Evolutionary conservation across 2,797 vertebrate species (phyloP).

Genomic region (Cryptoprocta ferox): DNA sequence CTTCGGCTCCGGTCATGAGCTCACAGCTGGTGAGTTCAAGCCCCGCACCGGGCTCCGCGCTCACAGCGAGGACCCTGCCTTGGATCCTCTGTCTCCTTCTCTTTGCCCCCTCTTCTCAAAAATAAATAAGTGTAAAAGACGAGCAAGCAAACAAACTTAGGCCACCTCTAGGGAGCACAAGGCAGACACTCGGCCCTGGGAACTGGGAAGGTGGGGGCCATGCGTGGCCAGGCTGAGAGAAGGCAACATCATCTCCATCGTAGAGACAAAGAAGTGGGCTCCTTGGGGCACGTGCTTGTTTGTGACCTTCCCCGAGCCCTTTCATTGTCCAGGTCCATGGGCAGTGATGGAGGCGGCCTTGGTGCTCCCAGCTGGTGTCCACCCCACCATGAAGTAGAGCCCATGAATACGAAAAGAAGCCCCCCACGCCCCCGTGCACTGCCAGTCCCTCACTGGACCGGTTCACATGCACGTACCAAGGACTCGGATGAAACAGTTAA

Average conservation of each 20-base stretch:
- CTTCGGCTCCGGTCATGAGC: not conserved
- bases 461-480: accelerated
- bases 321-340: not conserved
- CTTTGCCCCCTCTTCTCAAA: no score
- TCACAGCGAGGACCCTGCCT: no score
- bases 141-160: no score
- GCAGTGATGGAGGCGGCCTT: accelerated
- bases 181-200: not conserved
- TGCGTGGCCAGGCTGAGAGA: no score
- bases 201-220: no score
- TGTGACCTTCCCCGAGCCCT: accelerated
- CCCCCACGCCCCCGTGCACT: accelerated
- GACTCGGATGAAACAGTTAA: not conserved
- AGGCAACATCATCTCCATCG: accelerated
- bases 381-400: not conserved
- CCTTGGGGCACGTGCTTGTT: not conserved
- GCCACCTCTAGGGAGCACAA: not conserved
- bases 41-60: not conserved
- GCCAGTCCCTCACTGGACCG: accelerated
- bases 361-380: not conserved
- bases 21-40: not conserved
- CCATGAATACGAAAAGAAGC: not conserved
- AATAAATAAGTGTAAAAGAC: no score
- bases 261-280: not conserved
- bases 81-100: no score